phyloP scores from a whole-genome alignment of 1,140 invertebrate genomes.

The Drosophila sturtevanti region DNA sequence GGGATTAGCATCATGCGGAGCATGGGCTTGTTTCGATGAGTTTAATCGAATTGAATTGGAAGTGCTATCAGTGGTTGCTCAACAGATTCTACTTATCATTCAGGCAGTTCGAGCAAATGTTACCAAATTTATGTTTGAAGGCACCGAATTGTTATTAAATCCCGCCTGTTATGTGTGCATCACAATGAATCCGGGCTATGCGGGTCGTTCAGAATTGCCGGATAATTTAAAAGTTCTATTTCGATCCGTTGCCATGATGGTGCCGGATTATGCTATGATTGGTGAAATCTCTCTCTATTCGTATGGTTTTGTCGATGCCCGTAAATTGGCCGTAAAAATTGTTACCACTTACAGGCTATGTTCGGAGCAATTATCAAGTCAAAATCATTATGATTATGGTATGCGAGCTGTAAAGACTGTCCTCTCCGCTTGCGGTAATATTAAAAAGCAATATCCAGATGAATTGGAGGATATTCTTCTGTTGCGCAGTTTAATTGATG shows the following conservation, averaged over 20 bases:
- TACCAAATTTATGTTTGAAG: slow-evolving; percentile 92
- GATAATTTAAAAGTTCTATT: slow-evolving; percentile 96
- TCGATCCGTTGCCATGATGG: slow-evolving; percentile 97
- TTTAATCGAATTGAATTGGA: slow-evolving; percentile 97
- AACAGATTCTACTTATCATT: slow-evolving; percentile 92
- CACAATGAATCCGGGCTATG: slow-evolving; percentile 97
- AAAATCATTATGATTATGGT: slow-evolving; percentile 95
- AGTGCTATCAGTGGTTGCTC: slow-evolving; percentile 91
- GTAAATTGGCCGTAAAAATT: slow-evolving; percentile 92
- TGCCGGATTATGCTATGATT: slow-evolving; percentile 96
- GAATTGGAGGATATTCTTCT: slow-evolving; percentile 91
- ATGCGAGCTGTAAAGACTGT: slow-evolving; percentile 94
- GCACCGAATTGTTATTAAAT: slow-evolving; percentile 91
- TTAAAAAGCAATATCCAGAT: slow-evolving; percentile 92
- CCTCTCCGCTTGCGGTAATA: slow-evolving; percentile 92
- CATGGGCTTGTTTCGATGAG: slow-evolving; percentile 97
- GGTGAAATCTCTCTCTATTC: slow-evolving; percentile 96
- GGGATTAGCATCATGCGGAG: slow-evolving; percentile 93
- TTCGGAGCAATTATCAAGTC: slow-evolving; percentile 93
- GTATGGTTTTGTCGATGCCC: slow-evolving; percentile 92
- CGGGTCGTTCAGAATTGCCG: slow-evolving; percentile 87
- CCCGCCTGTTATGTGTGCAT: slow-evolving; percentile 94
- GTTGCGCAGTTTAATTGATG: slow-evolving; percentile 93
- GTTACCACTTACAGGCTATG: slow-evolving; percentile 94
- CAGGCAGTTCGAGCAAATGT: slow-evolving; percentile 89